Evolutionary conservation across 2,888 invertebrate species (phyloP).

Genomic region (Palloptera scutellata): DNA sequence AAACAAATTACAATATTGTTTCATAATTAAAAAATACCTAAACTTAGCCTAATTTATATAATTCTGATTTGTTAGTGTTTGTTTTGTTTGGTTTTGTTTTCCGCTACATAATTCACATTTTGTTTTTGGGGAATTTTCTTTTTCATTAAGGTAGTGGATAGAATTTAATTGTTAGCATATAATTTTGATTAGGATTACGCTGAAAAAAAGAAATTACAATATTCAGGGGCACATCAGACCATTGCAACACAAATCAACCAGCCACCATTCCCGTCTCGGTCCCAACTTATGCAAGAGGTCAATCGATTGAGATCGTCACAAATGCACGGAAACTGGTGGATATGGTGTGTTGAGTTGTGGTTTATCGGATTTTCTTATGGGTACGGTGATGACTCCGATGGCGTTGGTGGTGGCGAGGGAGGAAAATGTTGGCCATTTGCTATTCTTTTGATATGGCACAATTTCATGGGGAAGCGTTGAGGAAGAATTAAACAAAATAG

Average conservation of each 20-base stretch:
- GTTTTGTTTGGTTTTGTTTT: constrained; percentile 26
- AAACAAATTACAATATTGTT: constrained; percentile 64
- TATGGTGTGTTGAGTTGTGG: too few species aligned
- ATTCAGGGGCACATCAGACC: constrained; percentile 38
- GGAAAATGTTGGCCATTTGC: neutral
- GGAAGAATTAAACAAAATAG: constrained; percentile 37
- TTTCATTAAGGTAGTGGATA: constrained; percentile 14
- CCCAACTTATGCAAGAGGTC: too few species aligned
- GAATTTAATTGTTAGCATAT: constrained; percentile 7
- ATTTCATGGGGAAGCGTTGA: constrained; percentile 17
- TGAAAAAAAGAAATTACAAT: constrained; percentile 20
- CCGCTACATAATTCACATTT: too few species aligned
- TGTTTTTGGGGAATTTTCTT: constrained; percentile 22
- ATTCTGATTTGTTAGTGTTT: constrained; percentile 45
- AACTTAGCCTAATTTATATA: constrained; percentile 52
- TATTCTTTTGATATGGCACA: too few species aligned
- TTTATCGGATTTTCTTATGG: neutral
- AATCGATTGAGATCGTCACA: constrained; percentile 4
- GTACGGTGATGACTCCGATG: constrained; percentile 13
- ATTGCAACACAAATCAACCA: constrained; percentile 16
- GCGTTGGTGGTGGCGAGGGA: neutral
- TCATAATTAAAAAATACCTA: constrained; percentile 56
- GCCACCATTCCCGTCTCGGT: neutral
- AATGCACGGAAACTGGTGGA: constrained; percentile 10
- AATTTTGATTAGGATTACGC: neutral